Conservation (phyloP, 2,797 vertebrate species). For the Poeciliopsis paucimaculata region DNA sequence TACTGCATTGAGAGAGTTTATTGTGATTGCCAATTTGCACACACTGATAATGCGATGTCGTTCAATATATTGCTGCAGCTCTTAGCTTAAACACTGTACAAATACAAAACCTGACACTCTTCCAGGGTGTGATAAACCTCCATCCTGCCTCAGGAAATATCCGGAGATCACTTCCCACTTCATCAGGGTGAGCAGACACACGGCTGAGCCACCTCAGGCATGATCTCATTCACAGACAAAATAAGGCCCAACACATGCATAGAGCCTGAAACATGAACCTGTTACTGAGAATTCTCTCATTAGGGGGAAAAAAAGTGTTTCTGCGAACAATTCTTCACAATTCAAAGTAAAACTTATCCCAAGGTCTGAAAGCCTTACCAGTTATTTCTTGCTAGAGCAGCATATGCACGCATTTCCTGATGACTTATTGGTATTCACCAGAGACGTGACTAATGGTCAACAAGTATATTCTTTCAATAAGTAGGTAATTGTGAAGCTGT, state of each 20-base stretch:
- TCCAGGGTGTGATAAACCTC: constrained; percentile 36
- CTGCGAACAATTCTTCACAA: background rate
- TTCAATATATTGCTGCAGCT: background rate
- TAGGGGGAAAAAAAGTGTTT: background rate
- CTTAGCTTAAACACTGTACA: background rate
- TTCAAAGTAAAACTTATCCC: constrained; percentile 1
- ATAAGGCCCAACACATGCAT: background rate
- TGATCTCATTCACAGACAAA: constrained; percentile 24
- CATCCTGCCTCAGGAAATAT: constrained; percentile 38
- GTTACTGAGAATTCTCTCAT: background rate
- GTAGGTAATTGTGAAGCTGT: constrained; percentile 58
- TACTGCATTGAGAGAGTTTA: background rate
- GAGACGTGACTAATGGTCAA: constrained; percentile 63
- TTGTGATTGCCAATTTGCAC: background rate
- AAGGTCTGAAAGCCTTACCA: constrained; percentile 7
- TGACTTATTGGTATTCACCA: constrained; percentile 51
- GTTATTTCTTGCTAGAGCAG: constrained; percentile 49
- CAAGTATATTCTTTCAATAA: constrained; percentile 56
- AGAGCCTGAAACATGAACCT: constrained; percentile 8
- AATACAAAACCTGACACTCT: constrained; percentile 20
- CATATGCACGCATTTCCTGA: constrained; percentile 44
- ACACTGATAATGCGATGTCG: no score
- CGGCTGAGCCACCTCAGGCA: constrained; percentile 8
- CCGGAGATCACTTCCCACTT: constrained; percentile 15
- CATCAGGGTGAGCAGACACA: constrained; percentile 14